Base-by-base conservation (phyloP, 2,888 invertebrate species). In the Drosophila greeni region DNA sequence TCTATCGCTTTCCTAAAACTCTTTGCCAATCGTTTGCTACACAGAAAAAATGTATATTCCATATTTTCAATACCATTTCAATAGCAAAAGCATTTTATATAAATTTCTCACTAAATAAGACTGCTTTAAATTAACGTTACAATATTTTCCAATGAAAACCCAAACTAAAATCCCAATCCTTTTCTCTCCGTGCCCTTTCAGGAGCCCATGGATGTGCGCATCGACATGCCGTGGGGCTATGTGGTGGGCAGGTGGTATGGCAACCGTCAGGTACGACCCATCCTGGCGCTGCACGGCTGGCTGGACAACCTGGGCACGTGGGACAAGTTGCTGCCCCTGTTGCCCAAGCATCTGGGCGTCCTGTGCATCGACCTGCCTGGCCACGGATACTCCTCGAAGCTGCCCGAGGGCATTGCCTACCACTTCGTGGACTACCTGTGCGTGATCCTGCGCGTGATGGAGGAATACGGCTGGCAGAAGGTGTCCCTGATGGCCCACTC, bases 261-360 rank as follows among this genome's bases (percentile, higher is more conserved):
- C 34, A 90, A 90, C 48, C 90, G 90, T 49, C 89, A 91, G 70
- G 89, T 90, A 37, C 90, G 92, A 65, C 94, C 94, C 5, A 91
- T 95, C 53, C 85, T 95, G 40, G 92, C 92, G 1, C 77, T 95
- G 2, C 95, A 95, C 84, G 95, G 95, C 2, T 94, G 94, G 94
- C 92, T 92, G 87, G 95, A 95, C 87, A 95, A 95, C 85, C 92
- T 93, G 45, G 93, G 93, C 39, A 91, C 93, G 0, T 95, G 94
- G 91, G 93, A 94, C 85, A 90, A 91, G 0, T 84, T 95, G 48
- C 90, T 92, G 36, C 93, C 93, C 0, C 84, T 92, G 66, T 84
- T 95, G 65, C 89, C 90, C n/a, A 80, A 88, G 43, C 87, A 90
- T 62, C 75, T 90, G 23, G 89, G 91, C 16, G 88, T 91, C 61